phyloP scores from a whole-genome alignment of 1,140 invertebrate species.

The Helicoverpa armigera region DNA sequence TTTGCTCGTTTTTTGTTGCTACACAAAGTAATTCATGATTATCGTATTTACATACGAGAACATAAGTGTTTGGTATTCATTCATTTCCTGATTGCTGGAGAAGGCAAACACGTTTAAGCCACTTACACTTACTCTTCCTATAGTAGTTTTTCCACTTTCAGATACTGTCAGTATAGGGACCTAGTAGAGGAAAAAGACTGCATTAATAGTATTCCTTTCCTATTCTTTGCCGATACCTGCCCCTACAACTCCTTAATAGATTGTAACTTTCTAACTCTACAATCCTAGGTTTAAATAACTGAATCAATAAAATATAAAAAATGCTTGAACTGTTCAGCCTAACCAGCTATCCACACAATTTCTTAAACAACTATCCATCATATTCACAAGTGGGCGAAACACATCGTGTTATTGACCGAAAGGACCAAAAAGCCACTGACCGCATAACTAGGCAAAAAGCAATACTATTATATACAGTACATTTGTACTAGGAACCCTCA shows the following conservation, averaged over 20 bases:
- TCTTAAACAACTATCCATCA: not conserved
- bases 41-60: not conserved
- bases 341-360: not conserved
- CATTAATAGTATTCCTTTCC: too few species aligned
- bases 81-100: too few species aligned
- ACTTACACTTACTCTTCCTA: too few species aligned
- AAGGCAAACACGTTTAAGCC: too few species aligned
- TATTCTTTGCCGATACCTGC: too few species aligned
- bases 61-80: too few species aligned
- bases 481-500: constrained; percentile 34
- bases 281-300: too few species aligned
- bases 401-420: constrained; percentile 16
- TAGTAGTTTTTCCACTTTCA: too few species aligned
- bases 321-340: not conserved
- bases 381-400: not conserved
- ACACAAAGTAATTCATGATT: constrained; percentile 12
- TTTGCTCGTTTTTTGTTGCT: constrained; percentile 3
- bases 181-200: too few species aligned
- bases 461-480: not conserved
- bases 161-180: too few species aligned
- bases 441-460: constrained; percentile 8
- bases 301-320: not conserved
- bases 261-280: too few species aligned
- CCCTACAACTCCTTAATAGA: too few species aligned
- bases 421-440: constrained; percentile 6